Conservation (phyloP, 2,888 invertebrate species). For the Auanema freiburgensis region DNA sequence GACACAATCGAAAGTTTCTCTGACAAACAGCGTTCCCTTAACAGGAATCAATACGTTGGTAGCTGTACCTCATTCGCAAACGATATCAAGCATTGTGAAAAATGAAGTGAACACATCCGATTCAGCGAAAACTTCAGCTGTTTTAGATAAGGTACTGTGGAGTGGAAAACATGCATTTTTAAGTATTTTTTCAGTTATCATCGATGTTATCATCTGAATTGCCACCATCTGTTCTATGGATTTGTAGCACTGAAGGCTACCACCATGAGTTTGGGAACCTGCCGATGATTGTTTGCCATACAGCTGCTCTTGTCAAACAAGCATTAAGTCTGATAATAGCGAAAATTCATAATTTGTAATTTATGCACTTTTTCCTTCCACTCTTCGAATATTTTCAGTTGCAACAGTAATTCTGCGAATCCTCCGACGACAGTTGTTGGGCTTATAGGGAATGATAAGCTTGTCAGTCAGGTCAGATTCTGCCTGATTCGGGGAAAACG, state of each 20-base stretch:
- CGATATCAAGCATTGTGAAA: slow-evolving; percentile 14
- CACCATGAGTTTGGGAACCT: slow-evolving; percentile 24
- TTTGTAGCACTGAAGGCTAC: slow-evolving; percentile 33
- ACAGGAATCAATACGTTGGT: neutral
- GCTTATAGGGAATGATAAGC: slow-evolving; percentile 58
- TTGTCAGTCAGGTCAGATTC: slow-evolving; percentile 42
- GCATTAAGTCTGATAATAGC: slow-evolving; percentile 49
- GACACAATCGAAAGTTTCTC: slow-evolving; percentile 7
- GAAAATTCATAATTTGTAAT: slow-evolving; percentile 60
- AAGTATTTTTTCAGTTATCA: neutral
- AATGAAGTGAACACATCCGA: neutral
- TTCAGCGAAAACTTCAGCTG: neutral
- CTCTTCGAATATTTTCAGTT: slow-evolving; percentile 39
- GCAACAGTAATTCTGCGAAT: slow-evolving; percentile 60
- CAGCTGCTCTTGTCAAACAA: slow-evolving; percentile 38
- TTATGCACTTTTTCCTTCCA: slow-evolving; percentile 6
- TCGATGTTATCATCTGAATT: neutral
- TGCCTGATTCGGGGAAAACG: neutral
- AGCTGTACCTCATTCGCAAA: slow-evolving; percentile 19
- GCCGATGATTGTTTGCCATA: slow-evolving; percentile 46
- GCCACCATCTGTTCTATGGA: slow-evolving; percentile 13
- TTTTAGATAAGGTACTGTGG: neutral
- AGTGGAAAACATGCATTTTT: too few species aligned
- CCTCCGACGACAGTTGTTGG: slow-evolving; percentile 56
- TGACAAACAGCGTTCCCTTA: slow-evolving; percentile 15